Base-by-base conservation (phyloP, 2,113 vertebrate species). In the Tychaedon coryphoeus region DNA sequence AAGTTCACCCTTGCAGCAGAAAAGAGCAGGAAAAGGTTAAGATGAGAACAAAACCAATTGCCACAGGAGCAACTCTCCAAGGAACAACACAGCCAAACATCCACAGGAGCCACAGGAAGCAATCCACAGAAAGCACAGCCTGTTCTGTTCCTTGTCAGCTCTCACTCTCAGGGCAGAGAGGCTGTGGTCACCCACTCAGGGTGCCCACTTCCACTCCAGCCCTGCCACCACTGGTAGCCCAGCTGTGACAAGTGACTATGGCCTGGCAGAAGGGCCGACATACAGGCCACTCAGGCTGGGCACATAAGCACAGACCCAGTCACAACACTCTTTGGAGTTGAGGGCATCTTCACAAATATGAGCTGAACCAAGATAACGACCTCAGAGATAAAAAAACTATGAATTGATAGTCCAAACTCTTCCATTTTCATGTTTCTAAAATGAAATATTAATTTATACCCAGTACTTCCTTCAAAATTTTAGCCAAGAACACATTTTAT, bases 381-480 rank as follows among this genome's bases (percentile, higher is more conserved):
- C 45, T 64, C n/a, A 24, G 57, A 60, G 38, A 64, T 78, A 8
- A 89, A 91, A 91, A 80, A 91, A 28, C 5, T 14, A 40, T 11
- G 5, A 91, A 43, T 34, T 60, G 42, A 67, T 92, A 70, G 1
- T 0, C 2, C 18, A 15, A 84, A 77, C 2, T 31, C 72, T 85
- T 82, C 40, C 12, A 40, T 78, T 71, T 78, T 31, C 22, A 54
- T 19, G 25, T 42, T 92, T 92, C 25, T 31, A 77, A 80, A 77
- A 66, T 31, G 16, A 71, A 93, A 71, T 56, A 72, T 22, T 66
- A 47, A 34, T 84, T 87, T 77, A 67, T 45, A 69, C 50, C 25
- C 36, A 92, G 40, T 23, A 61, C 61, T 78, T 85, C 22, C 34
- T 78, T 90, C 12, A 87, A 96, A 90, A 72, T 45, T 8, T 6